Evolutionary conservation across 2,888 invertebrate species (phyloP).

Genomic region (Trypoxylon attenuatum): DNA sequence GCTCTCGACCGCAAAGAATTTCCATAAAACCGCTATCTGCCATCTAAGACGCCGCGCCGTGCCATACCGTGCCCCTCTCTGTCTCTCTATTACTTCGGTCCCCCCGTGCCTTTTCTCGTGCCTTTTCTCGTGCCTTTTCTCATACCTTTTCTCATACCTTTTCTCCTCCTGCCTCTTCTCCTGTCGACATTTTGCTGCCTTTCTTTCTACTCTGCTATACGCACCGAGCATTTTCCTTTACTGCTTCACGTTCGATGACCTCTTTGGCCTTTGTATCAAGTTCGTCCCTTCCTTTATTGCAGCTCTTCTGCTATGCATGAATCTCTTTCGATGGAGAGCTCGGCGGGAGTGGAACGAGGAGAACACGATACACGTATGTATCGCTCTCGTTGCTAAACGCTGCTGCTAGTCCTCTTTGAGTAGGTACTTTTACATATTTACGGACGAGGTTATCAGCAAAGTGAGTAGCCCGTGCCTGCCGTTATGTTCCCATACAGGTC

Average conservation of each 20-base stretch:
- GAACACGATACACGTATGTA: too few species aligned
- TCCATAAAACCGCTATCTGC: constrained; percentile 71
- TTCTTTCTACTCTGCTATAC: neutral
- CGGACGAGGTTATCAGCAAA: constrained; percentile 13
- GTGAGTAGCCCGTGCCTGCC: constrained; percentile 11
- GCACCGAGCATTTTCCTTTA: neutral
- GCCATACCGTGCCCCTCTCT: constrained; percentile 16
- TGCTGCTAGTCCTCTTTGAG: constrained; percentile 28
- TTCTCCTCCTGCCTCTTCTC: constrained; percentile 25
- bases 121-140: neutral
- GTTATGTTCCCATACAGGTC: constrained; percentile 1
- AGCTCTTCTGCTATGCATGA: neutral
- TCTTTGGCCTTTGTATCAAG: neutral
- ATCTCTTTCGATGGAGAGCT: neutral
- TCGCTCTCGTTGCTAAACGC: constrained; percentile 36
- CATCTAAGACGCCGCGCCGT: constrained; percentile 60
- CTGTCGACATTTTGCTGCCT: neutral
- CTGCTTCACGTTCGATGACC: neutral
- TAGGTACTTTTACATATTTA: constrained; percentile 27
- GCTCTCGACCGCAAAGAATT: constrained; percentile 66
- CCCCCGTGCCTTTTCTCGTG: constrained; percentile 20
- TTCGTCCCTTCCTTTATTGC: neutral
- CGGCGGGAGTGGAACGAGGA: too few species aligned
- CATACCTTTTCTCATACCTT: too few species aligned
- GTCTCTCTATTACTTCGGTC: constrained; percentile 35